Evolutionary conservation across 2,888 invertebrate genomes (phyloP).

Genomic region (Microctonus brassicae): DNA sequence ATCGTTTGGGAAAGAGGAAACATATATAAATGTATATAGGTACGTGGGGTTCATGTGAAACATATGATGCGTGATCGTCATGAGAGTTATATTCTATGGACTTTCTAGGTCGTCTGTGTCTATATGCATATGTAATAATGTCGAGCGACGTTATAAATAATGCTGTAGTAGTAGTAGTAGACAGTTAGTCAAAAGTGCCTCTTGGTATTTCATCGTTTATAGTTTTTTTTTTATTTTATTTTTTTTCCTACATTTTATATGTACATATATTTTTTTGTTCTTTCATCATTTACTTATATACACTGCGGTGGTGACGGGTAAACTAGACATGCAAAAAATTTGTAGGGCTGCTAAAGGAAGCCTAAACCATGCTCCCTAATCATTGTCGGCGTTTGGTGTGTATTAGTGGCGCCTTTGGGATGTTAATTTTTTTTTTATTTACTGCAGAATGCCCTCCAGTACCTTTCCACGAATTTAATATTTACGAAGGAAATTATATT

Average conservation of each 20-base stretch:
- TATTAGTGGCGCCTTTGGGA: neutral
- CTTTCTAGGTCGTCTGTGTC: slow-evolving; percentile 41
- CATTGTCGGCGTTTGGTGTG: slow-evolving; percentile 6
- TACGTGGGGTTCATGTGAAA: slow-evolving; percentile 47
- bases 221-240: neutral
- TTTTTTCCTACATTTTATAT: neutral
- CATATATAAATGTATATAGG: slow-evolving; percentile 21
- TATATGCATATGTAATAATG: neutral
- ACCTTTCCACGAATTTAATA: neutral
- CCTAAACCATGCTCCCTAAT: slow-evolving; percentile 22
- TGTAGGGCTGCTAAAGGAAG: slow-evolving; percentile 31
- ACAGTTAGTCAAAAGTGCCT: neutral
- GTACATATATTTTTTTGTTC: no score
- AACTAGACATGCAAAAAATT: slow-evolving; percentile 18
- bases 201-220: neutral
- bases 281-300: no score
- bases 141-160: neutral
- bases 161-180: neutral
- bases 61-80: slow-evolving; percentile 46
- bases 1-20: slow-evolving; percentile 35
- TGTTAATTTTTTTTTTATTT: neutral
- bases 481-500: neutral
- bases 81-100: slow-evolving; percentile 47
- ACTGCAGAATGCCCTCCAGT: slow-evolving; percentile 5
- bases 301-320: neutral